Evolutionary conservation across 2,888 invertebrate genomes (phyloP).

Genomic region (Spilarctia lutea): DNA sequence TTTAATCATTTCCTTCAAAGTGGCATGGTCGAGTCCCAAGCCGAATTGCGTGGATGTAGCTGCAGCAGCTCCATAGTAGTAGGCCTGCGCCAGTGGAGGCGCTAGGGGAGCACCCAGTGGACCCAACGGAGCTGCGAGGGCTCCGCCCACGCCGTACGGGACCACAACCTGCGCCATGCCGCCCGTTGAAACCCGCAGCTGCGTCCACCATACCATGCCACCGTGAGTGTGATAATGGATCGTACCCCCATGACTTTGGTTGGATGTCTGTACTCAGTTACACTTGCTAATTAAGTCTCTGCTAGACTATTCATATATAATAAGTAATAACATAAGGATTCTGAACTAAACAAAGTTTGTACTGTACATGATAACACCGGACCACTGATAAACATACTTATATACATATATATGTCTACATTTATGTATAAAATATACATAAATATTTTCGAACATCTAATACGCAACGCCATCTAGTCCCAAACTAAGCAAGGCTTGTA

Average conservation of each 20-base stretch:
- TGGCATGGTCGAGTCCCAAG: conserved; percentile 86
- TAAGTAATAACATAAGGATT: too few species aligned
- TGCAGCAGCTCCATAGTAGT: conserved; percentile 88
- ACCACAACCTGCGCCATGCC: conserved; percentile 76
- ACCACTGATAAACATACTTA: too few species aligned
- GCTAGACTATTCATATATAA: too few species aligned
- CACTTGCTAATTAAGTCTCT: too few species aligned
- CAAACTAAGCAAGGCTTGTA: too few species aligned
- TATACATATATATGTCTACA: too few species aligned
- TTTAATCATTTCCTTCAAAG: conserved; percentile 93
- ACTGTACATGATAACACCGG: too few species aligned
- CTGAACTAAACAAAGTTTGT: too few species aligned
- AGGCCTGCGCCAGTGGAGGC: conserved; percentile 80
- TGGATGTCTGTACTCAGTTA: conserved; percentile 7
- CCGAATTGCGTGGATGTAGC: conserved; percentile 79
- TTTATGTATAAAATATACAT: too few species aligned
- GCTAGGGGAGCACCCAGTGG: conserved; percentile 58
- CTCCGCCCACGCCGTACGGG: conserved; percentile 75
- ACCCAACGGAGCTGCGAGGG: conserved; percentile 44
- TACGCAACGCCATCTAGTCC: too few species aligned
- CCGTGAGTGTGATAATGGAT: not conserved
- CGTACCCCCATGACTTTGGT: conserved; percentile 11
- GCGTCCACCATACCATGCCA: conserved; percentile 22
- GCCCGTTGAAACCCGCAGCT: conserved; percentile 74
- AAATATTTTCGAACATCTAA: too few species aligned